Conservation (phyloP, 92 coral and sea anemone genomes). For the Bergia puertoricense region DNA sequence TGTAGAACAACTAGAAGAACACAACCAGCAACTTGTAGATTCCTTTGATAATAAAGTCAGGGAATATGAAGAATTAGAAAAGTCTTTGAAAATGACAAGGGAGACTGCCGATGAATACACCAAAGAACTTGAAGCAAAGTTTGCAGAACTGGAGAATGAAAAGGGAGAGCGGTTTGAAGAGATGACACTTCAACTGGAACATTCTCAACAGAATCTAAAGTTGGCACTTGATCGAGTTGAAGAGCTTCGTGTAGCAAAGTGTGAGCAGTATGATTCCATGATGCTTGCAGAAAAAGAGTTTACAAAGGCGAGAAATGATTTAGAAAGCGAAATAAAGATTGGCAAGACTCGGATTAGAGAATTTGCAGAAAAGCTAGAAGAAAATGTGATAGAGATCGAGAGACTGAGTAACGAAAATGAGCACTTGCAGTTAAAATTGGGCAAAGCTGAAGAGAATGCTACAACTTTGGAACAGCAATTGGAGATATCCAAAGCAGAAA, state of each 20-base stretch:
- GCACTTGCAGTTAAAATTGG: conserved; percentile 20
- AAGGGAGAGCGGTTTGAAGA: conserved; percentile 12
- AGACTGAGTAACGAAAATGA: conserved; percentile 36
- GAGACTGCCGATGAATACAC: conserved; percentile 23
- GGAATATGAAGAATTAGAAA: conserved; percentile 50
- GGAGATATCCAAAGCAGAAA: conserved; percentile 5
- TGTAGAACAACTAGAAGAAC: background rate
- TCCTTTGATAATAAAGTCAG: conserved; percentile 33
- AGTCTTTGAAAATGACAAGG: conserved; percentile 9
- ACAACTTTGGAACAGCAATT: conserved; percentile 16
- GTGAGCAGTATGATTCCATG: conserved; percentile 57
- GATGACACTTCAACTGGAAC: conserved; percentile 18
- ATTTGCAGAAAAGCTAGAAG: conserved; percentile 44
- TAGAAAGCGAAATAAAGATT: conserved; percentile 48
- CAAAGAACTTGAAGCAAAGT: conserved; percentile 30
- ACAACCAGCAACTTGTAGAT: conserved; percentile 19
- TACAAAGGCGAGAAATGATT: conserved; percentile 49
- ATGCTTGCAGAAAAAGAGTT: conserved; percentile 55
- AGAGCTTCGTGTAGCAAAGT: conserved; percentile 58
- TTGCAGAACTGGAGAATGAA: background rate
- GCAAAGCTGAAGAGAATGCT: conserved; percentile 23
- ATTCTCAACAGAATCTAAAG: conserved; percentile 46
- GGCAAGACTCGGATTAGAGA: conserved; percentile 21
- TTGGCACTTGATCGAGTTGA: conserved; percentile 50
- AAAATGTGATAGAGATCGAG: conserved; percentile 23